A percentile compares a stretch with the other conserved stretches of the same genome.
Evolutionary conservation across 2,888 invertebrate species (phyloP).

Genomic region (Coenonympha glycerion): DNA sequence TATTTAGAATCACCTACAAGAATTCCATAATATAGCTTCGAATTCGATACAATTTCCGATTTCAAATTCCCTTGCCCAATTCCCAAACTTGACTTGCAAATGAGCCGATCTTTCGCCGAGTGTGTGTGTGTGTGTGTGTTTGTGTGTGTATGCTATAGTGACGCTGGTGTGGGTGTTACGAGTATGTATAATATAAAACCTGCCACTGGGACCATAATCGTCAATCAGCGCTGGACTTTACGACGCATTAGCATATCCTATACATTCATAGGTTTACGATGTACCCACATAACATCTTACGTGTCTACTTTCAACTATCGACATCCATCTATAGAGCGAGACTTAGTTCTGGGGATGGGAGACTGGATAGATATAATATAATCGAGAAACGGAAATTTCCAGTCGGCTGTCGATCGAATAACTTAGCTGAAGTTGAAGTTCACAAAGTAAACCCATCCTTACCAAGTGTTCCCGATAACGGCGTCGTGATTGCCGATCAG

Average conservation of each 20-base stretch:
- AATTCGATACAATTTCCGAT: slow-evolving; percentile 14
- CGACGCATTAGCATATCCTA: not conserved
- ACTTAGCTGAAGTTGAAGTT: too few species aligned
- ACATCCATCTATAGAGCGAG: too few species aligned
- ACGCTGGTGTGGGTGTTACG: not conserved
- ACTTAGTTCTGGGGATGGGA: too few species aligned
- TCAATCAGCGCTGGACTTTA: slow-evolving; percentile 1
- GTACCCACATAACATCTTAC: not conserved
- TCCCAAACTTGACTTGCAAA: slow-evolving; percentile 6
- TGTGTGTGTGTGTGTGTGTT: not conserved
- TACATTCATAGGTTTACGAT: not conserved
- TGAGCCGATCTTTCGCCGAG: not conserved
- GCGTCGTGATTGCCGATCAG: too few species aligned
- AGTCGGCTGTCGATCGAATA: too few species aligned
- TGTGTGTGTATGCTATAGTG: not conserved
- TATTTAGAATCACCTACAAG: not conserved
- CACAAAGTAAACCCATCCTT: too few species aligned
- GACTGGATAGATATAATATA: too few species aligned
- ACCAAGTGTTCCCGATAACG: too few species aligned
- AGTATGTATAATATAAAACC: not conserved
- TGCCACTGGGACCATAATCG: not conserved
- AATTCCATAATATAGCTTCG: not conserved
- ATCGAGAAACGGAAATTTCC: too few species aligned
- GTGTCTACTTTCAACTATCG: too few species aligned
- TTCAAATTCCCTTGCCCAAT: too few species aligned